These are phyloP conservation scores for Poecilia latipinna DNA, from an alignment of 2,113 vertebrate species.

Conservation along the genomic window DNA sequence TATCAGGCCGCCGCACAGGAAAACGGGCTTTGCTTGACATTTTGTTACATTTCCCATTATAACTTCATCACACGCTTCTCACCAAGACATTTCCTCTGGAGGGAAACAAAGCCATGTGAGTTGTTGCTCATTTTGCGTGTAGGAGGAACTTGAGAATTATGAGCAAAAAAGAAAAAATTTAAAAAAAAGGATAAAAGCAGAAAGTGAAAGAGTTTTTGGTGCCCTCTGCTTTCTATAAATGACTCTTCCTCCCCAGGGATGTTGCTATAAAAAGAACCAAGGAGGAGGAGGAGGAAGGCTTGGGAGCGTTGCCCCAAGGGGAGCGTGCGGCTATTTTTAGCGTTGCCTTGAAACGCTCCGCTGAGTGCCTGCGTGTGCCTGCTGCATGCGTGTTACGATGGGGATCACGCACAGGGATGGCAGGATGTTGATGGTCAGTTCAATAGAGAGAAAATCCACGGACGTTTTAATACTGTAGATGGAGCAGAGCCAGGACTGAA, in stretches of 20 bases:
- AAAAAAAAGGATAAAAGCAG: constrained; percentile 37
- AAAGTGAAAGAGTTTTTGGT: constrained; percentile 37
- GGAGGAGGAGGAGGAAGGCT: constrained; percentile 51
- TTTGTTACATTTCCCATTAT: constrained; percentile 7
- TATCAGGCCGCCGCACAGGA: no score
- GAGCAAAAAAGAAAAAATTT: no score
- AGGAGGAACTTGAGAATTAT: not conserved
- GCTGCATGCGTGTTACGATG: constrained; percentile 21
- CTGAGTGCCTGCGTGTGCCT: constrained; percentile 36
- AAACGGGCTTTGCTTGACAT: not conserved
- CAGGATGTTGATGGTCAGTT: not conserved
- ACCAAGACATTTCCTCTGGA: not conserved
- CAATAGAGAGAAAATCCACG: not conserved
- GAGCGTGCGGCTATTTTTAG: constrained; percentile 72
- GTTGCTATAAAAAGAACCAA: constrained; percentile 73
- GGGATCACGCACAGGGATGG: not conserved
- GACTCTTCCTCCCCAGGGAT: constrained; percentile 50
- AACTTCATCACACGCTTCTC: constrained; percentile 4
- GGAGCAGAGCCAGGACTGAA: not conserved
- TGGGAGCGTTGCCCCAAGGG: constrained; percentile 52
- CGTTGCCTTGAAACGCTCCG: constrained; percentile 47
- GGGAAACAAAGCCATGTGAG: constrained; percentile 17
- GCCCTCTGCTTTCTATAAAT: constrained; percentile 66
- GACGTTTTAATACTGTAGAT: not conserved
- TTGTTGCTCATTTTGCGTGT: no score